phyloP scores from a whole-genome alignment of 1,140 invertebrate genomes.

The Drosophila kanapiae region DNA sequence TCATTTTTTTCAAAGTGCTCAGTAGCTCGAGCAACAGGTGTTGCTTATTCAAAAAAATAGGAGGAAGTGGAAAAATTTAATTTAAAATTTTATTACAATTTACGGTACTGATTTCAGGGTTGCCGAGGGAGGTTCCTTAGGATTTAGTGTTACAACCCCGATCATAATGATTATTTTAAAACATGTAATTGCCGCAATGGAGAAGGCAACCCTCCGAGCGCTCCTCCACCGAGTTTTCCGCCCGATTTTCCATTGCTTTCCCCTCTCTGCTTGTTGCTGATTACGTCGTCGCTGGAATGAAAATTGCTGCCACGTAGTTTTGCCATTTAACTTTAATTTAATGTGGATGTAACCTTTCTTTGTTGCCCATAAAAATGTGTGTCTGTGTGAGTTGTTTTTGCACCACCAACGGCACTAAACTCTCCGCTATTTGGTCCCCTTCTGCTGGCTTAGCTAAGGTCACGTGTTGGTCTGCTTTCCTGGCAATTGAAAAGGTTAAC shows the following conservation, averaged over 20 bases:
- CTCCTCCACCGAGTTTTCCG: neutral
- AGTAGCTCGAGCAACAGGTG: constrained; percentile 51
- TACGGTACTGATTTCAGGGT: constrained; percentile 29
- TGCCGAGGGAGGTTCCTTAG: constrained; percentile 8
- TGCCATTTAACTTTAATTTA: constrained; percentile 84
- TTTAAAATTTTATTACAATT: constrained; percentile 82
- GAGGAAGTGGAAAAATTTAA: constrained; percentile 65
- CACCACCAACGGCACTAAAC: neutral
- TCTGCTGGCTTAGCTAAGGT: constrained; percentile 46
- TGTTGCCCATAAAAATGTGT: constrained; percentile 75
- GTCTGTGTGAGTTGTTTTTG: constrained; percentile 27
- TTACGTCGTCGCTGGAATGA: constrained; percentile 67
- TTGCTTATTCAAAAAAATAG: constrained; percentile 3
- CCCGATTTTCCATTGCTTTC: neutral
- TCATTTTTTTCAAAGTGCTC: neutral
- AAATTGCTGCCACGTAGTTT: constrained; percentile 83
- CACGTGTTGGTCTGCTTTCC: constrained; percentile 64
- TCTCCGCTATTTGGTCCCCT: neutral
- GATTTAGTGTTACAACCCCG: constrained; percentile 75
- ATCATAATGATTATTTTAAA: constrained; percentile 83
- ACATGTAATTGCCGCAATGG: constrained; percentile 69
- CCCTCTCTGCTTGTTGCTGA: constrained; percentile 59
- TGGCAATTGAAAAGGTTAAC: constrained; percentile 73
- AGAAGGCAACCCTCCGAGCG: constrained; percentile 10
- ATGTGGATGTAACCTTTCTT: constrained; percentile 82